Evolutionary conservation across 2,113 vertebrate genomes (phyloP).

Genomic region (Lampris megalopsis): DNA sequence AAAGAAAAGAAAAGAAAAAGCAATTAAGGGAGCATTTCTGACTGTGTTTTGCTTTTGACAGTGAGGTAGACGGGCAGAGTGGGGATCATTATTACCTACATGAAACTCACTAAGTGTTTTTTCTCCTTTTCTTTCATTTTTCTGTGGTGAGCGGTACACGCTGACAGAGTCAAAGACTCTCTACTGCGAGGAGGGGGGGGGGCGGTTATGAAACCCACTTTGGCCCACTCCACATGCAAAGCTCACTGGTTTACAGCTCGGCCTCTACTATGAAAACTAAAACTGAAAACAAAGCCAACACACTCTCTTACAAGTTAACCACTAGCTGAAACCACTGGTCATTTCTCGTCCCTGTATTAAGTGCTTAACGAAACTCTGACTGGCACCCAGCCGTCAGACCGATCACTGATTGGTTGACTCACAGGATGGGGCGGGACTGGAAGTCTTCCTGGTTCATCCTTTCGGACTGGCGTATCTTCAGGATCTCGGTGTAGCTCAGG

Average conservation of each 20-base stretch:
- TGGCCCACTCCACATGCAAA: not conserved
- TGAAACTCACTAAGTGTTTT: constrained; percentile 8
- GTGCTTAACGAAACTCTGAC: no score
- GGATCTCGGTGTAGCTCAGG: constrained; percentile 98
- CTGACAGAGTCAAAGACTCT: not conserved
- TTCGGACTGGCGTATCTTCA: constrained; percentile 99
- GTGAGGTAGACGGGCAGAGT: not conserved
- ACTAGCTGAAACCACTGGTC: not conserved
- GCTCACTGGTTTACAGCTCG: not conserved
- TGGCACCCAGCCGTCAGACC: not conserved
- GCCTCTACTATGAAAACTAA: not conserved
- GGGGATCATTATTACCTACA: not conserved
- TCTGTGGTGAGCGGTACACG: not conserved
- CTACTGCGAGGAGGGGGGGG: not conserved
- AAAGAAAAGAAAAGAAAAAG: not conserved
- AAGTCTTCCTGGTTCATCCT: constrained; percentile 99
- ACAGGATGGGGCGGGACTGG: constrained; percentile 98
- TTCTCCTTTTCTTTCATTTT: not conserved
- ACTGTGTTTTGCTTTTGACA: constrained; percentile 9
- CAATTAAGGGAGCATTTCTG: constrained; percentile 28
- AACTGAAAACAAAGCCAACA: constrained; percentile 2
- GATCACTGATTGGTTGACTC: constrained; percentile 67
- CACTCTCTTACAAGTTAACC: not conserved
- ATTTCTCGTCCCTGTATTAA: no score
- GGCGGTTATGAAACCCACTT: not conserved